phyloP scores from a whole-genome alignment of 2,888 invertebrate species.

The Troides aeacus region DNA sequence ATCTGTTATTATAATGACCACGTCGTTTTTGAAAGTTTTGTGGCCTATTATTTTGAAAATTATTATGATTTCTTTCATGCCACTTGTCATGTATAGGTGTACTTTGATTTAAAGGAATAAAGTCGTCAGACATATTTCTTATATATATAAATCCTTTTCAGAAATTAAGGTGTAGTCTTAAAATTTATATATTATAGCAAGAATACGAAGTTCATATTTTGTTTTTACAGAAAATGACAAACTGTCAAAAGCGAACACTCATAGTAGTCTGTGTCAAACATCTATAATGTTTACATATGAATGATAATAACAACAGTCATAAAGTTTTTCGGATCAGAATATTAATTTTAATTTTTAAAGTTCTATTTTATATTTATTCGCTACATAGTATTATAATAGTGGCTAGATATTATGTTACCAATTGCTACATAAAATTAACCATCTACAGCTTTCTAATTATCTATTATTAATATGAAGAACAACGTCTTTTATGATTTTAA shows the following conservation, averaged over 20 bases:
- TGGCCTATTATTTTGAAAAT: slow-evolving; percentile 41
- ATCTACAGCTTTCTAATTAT: no score
- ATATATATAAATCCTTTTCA: not conserved
- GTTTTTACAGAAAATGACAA: not conserved
- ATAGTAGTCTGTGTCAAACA: no score
- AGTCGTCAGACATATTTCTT: slow-evolving; percentile 60
- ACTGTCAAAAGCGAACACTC: not conserved
- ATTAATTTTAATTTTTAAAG: not conserved
- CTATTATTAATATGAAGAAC: no score
- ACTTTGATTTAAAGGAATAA: slow-evolving; percentile 71
- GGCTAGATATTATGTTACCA: no score
- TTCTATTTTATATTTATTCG: no score
- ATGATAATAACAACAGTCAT: not conserved
- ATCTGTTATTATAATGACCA: slow-evolving; percentile 46
- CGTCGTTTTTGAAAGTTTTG: slow-evolving; percentile 47
- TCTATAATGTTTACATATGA: not conserved
- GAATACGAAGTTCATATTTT: not conserved
- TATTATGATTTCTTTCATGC: slow-evolving; percentile 48
- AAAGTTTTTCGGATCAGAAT: not conserved
- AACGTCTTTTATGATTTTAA: no score
- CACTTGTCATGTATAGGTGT: slow-evolving; percentile 60
- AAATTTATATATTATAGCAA: not conserved
- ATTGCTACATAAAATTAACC: no score
- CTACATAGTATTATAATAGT: no score
- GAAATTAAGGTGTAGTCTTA: not conserved